Evolutionary conservation across 2,113 vertebrate species (phyloP).

Genomic region (Porphyrio hochstetteri): DNA sequence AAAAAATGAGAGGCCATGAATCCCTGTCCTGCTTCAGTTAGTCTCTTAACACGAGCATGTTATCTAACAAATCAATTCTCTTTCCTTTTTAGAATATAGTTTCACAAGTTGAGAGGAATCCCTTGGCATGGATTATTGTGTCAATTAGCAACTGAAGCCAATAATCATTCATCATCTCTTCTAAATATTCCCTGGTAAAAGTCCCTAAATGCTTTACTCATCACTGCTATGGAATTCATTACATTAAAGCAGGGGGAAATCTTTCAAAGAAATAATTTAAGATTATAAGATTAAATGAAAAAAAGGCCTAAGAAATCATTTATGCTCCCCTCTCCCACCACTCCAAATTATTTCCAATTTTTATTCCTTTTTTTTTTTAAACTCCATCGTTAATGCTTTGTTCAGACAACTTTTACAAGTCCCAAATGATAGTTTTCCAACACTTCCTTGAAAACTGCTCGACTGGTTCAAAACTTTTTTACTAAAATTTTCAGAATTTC

Average conservation of each 20-base stretch:
- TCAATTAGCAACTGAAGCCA: slow-evolving; percentile 55
- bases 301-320: neutral
- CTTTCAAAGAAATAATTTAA: slow-evolving; percentile 26
- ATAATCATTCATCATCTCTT: slow-evolving; percentile 46
- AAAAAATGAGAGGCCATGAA: neutral
- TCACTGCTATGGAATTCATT: slow-evolving; percentile 49
- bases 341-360: slow-evolving; percentile 7
- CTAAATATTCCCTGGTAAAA: slow-evolving; percentile 40
- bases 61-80: slow-evolving; percentile 32
- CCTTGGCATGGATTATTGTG: neutral
- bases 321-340: neutral
- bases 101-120: slow-evolving; percentile 46
- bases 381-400: neutral
- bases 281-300: neutral
- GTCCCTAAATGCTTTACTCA: slow-evolving; percentile 33
- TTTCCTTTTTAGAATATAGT: slow-evolving; percentile 19
- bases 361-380: neutral
- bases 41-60: neutral
- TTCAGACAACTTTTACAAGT: slow-evolving; percentile 24
- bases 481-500: slow-evolving; percentile 38
- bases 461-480: slow-evolving; percentile 23
- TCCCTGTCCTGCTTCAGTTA: neutral
- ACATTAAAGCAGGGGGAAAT: neutral
- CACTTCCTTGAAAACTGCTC: neutral
- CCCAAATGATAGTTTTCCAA: neutral